Evolutionary conservation across 2,888 invertebrate species (phyloP).

Genomic region (Cephus pulcher): DNA sequence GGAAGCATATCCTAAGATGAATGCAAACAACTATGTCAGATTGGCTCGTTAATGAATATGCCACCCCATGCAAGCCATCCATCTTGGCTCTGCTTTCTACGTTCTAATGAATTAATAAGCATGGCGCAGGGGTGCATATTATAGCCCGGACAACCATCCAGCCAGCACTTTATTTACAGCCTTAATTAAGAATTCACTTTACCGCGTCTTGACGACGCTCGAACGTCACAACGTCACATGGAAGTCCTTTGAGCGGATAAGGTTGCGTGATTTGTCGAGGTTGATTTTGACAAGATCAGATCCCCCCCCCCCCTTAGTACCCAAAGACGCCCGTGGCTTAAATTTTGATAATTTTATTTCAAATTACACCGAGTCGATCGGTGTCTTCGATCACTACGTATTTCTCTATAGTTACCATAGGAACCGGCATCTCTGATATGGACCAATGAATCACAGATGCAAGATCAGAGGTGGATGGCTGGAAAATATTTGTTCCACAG

Average conservation of each 20-base stretch:
- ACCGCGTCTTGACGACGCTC: neutral
- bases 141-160: neutral
- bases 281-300: neutral
- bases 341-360: neutral
- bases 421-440: neutral
- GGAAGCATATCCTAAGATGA: neutral
- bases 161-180: neutral
- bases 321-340: neutral
- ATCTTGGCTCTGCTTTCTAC: neutral
- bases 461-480: neutral
- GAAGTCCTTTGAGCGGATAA: neutral
- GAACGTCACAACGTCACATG: neutral
- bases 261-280: neutral
- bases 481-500: neutral
- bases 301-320: too few relatives aligned
- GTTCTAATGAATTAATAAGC: slow-evolving; percentile 4
- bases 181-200: neutral
- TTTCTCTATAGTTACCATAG: neutral
- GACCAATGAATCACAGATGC: neutral
- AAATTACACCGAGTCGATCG: neutral
- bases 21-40: slow-evolving; percentile 3
- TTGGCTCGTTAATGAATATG: slow-evolving; percentile 6
- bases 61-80: slow-evolving; percentile 1
- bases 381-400: neutral
- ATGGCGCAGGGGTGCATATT: neutral